These are phyloP conservation scores for Tridacna gigas DNA, from an alignment of 2,888 invertebrate genomes.

Conservation along the genomic window DNA sequence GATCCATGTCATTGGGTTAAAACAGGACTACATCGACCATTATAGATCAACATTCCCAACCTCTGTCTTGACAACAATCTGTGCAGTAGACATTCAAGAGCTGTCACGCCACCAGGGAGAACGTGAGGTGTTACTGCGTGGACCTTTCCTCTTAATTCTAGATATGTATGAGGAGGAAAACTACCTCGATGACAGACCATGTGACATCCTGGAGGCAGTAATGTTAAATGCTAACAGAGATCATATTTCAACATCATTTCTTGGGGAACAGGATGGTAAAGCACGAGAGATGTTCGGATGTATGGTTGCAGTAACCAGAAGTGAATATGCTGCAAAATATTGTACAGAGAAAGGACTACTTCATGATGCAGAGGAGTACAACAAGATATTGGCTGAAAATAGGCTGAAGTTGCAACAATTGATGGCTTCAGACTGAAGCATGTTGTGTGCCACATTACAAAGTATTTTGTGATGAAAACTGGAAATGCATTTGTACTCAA, in stretches of 20 bases:
- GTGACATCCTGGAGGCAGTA: slow-evolving; percentile 61
- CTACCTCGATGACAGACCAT: slow-evolving; percentile 31
- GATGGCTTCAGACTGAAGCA: no score
- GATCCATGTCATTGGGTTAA: slow-evolving; percentile 67
- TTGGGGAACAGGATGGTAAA: slow-evolving; percentile 58
- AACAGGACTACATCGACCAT: slow-evolving; percentile 57
- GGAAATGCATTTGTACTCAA: no score
- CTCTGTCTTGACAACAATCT: slow-evolving; percentile 62
- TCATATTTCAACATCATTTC: slow-evolving; percentile 50
- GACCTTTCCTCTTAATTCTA: slow-evolving; percentile 64
- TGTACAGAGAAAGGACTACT: slow-evolving; percentile 43
- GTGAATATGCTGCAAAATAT: slow-evolving; percentile 60
- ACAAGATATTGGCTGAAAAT: slow-evolving; percentile 31
- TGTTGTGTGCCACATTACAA: no score
- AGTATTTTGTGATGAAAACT: no score
- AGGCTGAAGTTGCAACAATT: not conserved
- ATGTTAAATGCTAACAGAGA: slow-evolving; percentile 71
- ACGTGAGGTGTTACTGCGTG: slow-evolving; percentile 66
- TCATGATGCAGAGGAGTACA: slow-evolving; percentile 51
- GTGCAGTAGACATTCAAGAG: slow-evolving; percentile 66
- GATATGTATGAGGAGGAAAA: slow-evolving; percentile 49
- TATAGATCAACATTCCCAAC: slow-evolving; percentile 58
- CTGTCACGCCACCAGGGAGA: slow-evolving; percentile 58
- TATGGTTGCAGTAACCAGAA: slow-evolving; percentile 67
- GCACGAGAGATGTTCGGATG: slow-evolving; percentile 66